phyloP scores from a whole-genome alignment of 2,113 vertebrate genomes.

The Oryzias woworae region DNA sequence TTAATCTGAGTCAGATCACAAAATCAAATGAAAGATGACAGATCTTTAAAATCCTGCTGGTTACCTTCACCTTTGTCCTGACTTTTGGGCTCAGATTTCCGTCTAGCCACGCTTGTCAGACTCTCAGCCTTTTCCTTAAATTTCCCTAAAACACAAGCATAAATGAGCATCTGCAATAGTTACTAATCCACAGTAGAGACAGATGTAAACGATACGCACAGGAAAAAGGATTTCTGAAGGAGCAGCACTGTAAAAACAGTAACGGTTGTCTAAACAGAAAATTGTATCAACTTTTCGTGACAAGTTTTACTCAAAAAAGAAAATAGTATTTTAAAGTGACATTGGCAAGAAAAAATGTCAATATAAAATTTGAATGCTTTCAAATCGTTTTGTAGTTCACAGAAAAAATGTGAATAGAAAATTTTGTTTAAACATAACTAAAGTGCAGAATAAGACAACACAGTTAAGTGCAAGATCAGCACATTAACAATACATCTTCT shows the following conservation, averaged over 20 bases:
- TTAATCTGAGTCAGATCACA: constrained; percentile 3
- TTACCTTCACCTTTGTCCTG: constrained; percentile 82
- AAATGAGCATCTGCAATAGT: constrained; percentile 3
- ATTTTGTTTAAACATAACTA: too few species aligned
- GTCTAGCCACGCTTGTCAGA: constrained; percentile 80
- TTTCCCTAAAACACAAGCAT: constrained; percentile 75
- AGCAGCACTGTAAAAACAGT: constrained; percentile 1
- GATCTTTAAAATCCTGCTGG: constrained; percentile 8
- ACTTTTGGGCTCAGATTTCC: constrained; percentile 72
- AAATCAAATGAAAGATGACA: constrained; percentile 11
- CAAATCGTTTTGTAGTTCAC: too few species aligned
- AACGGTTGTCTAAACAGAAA: background rate
- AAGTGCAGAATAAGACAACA: too few species aligned
- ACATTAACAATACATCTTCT: too few species aligned
- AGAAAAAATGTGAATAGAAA: too few species aligned
- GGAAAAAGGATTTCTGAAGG: too few species aligned
- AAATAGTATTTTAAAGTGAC: too few species aligned
- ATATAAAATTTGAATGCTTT: too few species aligned
- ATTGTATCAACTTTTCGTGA: too few species aligned
- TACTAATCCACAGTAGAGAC: background rate
- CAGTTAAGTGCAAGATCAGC: too few species aligned
- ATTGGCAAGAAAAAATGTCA: too few species aligned
- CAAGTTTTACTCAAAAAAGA: too few species aligned
- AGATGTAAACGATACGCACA: background rate
- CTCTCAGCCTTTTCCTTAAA: constrained; percentile 85